Evolutionary conservation across 2,113 vertebrate genomes (phyloP).

Genomic region (Empidonax traillii): DNA sequence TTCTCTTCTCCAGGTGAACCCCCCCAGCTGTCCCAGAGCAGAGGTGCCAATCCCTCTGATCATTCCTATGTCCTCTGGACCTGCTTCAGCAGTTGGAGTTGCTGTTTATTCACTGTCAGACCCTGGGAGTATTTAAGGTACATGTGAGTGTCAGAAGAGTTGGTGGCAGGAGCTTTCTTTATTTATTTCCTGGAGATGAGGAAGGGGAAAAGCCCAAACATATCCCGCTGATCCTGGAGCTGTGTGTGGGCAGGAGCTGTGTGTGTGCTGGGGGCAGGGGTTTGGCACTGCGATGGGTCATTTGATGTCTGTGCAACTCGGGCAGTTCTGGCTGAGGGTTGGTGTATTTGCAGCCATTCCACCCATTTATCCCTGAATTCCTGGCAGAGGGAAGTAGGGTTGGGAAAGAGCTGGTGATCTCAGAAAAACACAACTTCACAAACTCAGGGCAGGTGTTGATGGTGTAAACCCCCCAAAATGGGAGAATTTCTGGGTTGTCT

Average conservation of each 20-base stretch:
- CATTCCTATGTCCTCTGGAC: not conserved
- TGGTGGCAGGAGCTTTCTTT: not conserved
- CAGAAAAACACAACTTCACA: not conserved
- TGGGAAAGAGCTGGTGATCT: not conserved
- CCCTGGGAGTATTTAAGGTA: not conserved
- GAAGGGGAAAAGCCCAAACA: not conserved
- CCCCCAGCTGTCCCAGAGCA: not conserved
- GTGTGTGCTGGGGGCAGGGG: not conserved
- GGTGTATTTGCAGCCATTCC: not conserved
- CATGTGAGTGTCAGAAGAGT: not conserved
- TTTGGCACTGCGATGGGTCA: not conserved
- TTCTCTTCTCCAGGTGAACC: not conserved
- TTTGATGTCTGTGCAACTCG: not conserved
- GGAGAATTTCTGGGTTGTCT: not conserved
- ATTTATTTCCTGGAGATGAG: not conserved
- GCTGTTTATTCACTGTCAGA: not conserved
- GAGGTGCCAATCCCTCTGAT: not conserved
- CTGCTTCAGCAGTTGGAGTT: not conserved
- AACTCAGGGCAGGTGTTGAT: accelerated
- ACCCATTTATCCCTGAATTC: not conserved
- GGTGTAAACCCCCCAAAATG: accelerated
- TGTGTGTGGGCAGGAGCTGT: not conserved
- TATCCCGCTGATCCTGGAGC: accelerated
- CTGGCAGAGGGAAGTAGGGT: not conserved
- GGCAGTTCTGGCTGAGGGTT: accelerated